A percentile compares a stretch with the other conserved stretches of the same genome.
These are phyloP conservation scores for Oenanthe melanoleuca DNA, from an alignment of 2,113 vertebrate genomes.

Conservation along the genomic window DNA sequence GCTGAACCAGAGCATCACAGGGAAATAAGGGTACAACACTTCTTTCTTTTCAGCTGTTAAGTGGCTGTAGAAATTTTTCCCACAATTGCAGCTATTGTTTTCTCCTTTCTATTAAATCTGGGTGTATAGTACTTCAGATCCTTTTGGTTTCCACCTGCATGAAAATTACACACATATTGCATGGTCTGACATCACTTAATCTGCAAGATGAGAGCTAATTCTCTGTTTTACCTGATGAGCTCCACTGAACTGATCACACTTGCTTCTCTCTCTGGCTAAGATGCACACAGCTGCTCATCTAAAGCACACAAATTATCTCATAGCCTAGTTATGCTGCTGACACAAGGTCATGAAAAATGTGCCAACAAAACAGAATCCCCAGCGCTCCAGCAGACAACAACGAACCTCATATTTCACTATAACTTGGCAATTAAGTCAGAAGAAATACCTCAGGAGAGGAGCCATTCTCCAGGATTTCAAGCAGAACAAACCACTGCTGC, in stretches of 20 bases:
- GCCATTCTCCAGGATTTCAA: conserved; percentile 23
- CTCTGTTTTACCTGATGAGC: conserved; percentile 31
- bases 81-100: not conserved
- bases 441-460: conserved; percentile 38
- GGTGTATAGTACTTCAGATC: not conserved
- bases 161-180: not conserved
- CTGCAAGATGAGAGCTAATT: conserved; percentile 22
- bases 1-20: not conserved
- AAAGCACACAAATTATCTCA: conserved; percentile 68
- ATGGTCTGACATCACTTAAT: not conserved
- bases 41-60: not conserved
- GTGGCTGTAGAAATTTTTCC: not conserved
- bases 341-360: conserved; percentile 44
- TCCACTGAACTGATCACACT: conserved; percentile 6
- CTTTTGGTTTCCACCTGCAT: not conserved
- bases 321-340: conserved; percentile 57
- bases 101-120: not conserved
- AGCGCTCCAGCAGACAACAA: conserved; percentile 42
- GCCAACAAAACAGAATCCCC: conserved; percentile 55
- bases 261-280: conserved; percentile 16
- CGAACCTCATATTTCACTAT: conserved; percentile 58
- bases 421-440: conserved; percentile 51
- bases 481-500: conserved; percentile 25
- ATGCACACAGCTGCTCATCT: conserved; percentile 44
- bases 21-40: not conserved